These are phyloP conservation scores for Gallinago paraguaiae DNA, from an alignment of 2,113 vertebrate species.

Conservation along the genomic window DNA sequence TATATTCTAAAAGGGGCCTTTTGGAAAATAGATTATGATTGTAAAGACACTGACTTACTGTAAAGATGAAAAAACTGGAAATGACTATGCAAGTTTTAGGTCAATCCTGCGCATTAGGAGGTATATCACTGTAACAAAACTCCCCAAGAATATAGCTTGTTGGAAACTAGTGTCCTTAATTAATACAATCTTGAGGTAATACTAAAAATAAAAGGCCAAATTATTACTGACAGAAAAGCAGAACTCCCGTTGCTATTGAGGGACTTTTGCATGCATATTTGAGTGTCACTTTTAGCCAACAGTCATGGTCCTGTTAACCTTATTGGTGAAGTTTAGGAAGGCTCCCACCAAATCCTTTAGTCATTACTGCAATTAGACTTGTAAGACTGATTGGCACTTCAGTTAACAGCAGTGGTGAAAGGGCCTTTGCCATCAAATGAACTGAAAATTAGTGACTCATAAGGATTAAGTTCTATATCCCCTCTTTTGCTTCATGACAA, in stretches of 20 bases:
- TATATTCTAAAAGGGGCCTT: neutral
- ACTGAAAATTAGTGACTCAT: neutral
- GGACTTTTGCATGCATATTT: neutral
- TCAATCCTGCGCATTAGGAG: neutral
- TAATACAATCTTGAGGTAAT: neutral
- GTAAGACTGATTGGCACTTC: slow-evolving; percentile 17
- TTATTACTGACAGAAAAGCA: neutral
- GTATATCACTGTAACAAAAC: neutral
- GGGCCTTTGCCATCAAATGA: neutral
- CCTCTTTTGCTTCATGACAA: neutral
- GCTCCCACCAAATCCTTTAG: neutral
- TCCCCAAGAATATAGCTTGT: neutral
- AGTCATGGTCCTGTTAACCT: neutral
- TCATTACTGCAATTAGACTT: slow-evolving; percentile 58
- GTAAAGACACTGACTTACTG: neutral
- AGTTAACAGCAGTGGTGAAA: neutral
- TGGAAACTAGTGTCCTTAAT: neutral
- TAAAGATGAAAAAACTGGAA: neutral
- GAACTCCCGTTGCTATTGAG: neutral
- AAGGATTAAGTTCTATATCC: neutral
- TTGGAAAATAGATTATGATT: neutral
- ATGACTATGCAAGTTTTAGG: neutral
- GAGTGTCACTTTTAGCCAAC: neutral
- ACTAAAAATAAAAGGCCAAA: neutral
- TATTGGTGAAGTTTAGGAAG: neutral